A percentile compares a stretch with the other conserved stretches of the same genome.
These are phyloP conservation scores for Phengaris arion DNA, from an alignment of 2,888 invertebrate genomes.

Conservation along the genomic window DNA sequence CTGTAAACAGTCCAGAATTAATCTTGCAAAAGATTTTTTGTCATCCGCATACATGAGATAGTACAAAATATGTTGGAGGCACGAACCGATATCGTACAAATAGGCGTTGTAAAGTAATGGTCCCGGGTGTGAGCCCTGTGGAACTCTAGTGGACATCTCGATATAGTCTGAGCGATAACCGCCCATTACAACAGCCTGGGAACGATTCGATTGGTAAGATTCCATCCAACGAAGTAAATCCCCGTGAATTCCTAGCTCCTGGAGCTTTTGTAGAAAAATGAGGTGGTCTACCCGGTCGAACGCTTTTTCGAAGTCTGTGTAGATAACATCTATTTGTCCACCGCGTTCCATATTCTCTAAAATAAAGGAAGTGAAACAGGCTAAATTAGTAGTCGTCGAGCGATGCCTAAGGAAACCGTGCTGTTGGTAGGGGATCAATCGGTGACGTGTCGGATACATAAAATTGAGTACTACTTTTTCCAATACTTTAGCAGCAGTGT, in stretches of 20 bases:
- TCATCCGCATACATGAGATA: conserved; percentile 34
- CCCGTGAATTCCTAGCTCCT: conserved; percentile 33
- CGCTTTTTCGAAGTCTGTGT: conserved; percentile 40
- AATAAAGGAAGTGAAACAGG: no score
- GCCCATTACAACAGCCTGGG: conserved; percentile 22
- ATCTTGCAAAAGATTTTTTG: conserved; percentile 32
- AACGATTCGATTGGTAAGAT: conserved; percentile 34
- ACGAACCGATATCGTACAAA: no score
- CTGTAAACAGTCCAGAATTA: conserved; percentile 28
- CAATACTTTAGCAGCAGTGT: conserved; percentile 7
- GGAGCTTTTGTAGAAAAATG: conserved; percentile 34
- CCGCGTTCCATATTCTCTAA: no score
- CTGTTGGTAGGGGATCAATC: conserved; percentile 8
- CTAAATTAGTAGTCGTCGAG: no score
- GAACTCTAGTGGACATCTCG: no score
- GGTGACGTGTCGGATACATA: background rate
- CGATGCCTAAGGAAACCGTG: background rate
- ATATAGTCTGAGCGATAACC: no score
- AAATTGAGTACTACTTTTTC: background rate
- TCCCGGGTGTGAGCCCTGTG: no score
- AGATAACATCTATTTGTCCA: conserved; percentile 11
- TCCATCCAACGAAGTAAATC: conserved; percentile 35
- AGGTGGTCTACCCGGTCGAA: conserved; percentile 23
- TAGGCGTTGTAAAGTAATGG: no score
- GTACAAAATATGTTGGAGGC: conserved; percentile 18